Evolutionary conservation across 1,140 invertebrate genomes (phyloP).

Genomic region (Samia ricini): DNA sequence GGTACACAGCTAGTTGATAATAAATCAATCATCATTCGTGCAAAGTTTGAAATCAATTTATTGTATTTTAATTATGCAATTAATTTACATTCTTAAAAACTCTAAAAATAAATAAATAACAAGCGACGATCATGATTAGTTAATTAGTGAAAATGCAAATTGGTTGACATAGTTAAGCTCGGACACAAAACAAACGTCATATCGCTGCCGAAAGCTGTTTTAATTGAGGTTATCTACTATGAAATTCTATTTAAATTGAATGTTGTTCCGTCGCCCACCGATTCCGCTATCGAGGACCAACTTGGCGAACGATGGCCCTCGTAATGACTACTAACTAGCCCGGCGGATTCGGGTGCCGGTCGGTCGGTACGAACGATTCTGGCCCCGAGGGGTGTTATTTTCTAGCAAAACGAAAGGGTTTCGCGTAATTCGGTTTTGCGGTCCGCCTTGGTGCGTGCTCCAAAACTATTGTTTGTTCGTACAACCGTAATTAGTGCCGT

Average conservation of each 20-base stretch:
- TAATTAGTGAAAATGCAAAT: conserved; percentile 31
- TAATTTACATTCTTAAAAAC: not conserved
- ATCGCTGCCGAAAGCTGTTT: conserved; percentile 30
- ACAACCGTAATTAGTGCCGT: conserved; percentile 39
- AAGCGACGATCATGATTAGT: not conserved
- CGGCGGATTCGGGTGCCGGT: conserved; percentile 11
- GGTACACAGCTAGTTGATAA: too few species aligned
- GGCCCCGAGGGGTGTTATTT: conserved; percentile 24
- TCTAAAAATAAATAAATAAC: not conserved
- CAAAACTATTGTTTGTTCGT: conserved; percentile 46
- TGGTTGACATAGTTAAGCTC: conserved; percentile 13
- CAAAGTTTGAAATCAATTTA: too few species aligned
- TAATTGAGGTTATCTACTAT: conserved; percentile 50
- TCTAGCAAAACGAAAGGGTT: conserved; percentile 42
- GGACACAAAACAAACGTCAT: conserved; percentile 33
- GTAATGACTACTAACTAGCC: conserved; percentile 56
- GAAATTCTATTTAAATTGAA: conserved; percentile 53
- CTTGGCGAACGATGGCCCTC: conserved; percentile 34
- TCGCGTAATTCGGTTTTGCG: conserved; percentile 49
- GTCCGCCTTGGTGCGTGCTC: conserved; percentile 31
- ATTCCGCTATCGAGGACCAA: conserved; percentile 37
- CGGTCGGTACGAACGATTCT: not conserved
- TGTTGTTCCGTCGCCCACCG: conserved; percentile 34
- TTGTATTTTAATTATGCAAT: too few species aligned
- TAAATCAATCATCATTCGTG: too few species aligned